phyloP scores from a whole-genome alignment of 1,140 invertebrate genomes.

The Magallana angulata region DNA sequence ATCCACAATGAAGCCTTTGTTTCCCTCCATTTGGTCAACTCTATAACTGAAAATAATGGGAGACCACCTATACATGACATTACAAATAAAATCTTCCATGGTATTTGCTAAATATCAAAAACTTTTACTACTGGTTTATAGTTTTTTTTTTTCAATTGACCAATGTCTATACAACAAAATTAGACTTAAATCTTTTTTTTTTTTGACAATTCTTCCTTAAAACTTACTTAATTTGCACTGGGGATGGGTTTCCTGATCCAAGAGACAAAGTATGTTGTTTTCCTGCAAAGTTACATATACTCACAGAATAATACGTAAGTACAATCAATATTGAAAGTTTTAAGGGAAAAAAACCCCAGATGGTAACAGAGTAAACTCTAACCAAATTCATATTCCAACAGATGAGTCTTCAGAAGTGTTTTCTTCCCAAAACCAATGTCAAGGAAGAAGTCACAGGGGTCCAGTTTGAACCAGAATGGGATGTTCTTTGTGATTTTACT shows the following conservation, averaged over 20 bases:
- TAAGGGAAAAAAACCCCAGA: not conserved
- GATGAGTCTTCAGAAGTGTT: slow-evolving; percentile 14
- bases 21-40: not conserved
- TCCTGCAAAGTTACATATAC: not conserved
- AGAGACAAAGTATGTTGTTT: not conserved
- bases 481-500: slow-evolving; percentile 38
- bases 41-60: slow-evolving; percentile 4
- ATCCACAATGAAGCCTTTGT: slow-evolving; percentile 50
- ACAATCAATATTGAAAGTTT: not conserved
- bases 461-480: slow-evolving; percentile 58
- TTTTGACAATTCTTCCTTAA: too few species aligned
- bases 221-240: not conserved
- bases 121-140: too few species aligned
- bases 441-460: slow-evolving; percentile 61
- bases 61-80: too few species aligned
- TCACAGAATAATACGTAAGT: too few species aligned
- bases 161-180: too few species aligned
- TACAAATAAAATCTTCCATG: too few species aligned
- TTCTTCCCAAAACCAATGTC: slow-evolving; percentile 59
- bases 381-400: slow-evolving; percentile 54
- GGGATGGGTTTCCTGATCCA: not conserved
- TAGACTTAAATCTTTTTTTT: too few species aligned
- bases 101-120: too few species aligned
- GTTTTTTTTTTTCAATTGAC: too few species aligned
- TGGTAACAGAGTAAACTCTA: not conserved